phyloP scores from a whole-genome alignment of 2,888 invertebrate genomes.

The Drosophila mayaguana region DNA sequence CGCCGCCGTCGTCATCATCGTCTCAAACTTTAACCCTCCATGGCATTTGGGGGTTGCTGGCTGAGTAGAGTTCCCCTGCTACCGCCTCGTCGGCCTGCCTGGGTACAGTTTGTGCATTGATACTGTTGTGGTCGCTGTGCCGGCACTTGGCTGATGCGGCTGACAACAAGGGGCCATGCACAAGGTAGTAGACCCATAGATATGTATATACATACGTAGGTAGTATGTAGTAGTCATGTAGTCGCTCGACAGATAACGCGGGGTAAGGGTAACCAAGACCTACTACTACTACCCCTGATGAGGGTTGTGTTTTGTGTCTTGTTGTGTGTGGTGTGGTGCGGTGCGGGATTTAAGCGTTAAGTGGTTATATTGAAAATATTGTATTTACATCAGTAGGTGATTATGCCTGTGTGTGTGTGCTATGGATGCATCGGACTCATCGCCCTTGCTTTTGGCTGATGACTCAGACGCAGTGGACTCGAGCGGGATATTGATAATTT shows the following conservation, averaged over 20 bases:
- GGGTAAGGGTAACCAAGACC: constrained; percentile 50
- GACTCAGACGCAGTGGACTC: constrained; percentile 60
- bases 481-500: constrained; percentile 73
- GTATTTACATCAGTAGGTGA: constrained; percentile 81
- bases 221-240: constrained; percentile 40
- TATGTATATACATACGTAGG: constrained; percentile 4
- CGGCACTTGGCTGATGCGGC: constrained; percentile 70
- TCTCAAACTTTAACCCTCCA: constrained; percentile 73
- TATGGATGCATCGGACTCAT: constrained; percentile 26
- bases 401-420: constrained; percentile 51
- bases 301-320: constrained; percentile 57
- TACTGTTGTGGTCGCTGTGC: constrained; percentile 81
- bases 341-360: constrained; percentile 80
- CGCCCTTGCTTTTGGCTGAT: constrained; percentile 39
- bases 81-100: constrained; percentile 29
- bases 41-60: constrained; percentile 73
- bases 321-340: constrained; percentile 35
- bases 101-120: constrained; percentile 83
- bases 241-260: constrained; percentile 39
- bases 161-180: constrained; percentile 55
- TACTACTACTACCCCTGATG: constrained; percentile 48
- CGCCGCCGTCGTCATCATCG: constrained; percentile 40
- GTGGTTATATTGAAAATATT: constrained; percentile 82
- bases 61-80: constrained; percentile 42
- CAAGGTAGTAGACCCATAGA: constrained; percentile 32